These are phyloP conservation scores for Zaprionus gabonicus DNA, from an alignment of 1,140 invertebrate genomes.

Conservation along the genomic window DNA sequence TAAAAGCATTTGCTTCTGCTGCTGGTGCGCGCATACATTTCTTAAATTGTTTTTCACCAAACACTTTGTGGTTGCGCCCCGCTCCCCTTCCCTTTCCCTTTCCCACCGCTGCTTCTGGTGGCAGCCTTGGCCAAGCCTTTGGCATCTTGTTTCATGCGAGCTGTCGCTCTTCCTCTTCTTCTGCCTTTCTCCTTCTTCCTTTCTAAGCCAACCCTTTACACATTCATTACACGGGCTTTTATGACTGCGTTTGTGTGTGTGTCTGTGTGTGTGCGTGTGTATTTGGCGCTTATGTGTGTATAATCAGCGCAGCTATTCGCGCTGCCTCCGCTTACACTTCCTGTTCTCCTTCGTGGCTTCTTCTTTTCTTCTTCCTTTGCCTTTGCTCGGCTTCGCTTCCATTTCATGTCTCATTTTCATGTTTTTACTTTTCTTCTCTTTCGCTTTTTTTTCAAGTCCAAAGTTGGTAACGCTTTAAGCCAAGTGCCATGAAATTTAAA, in stretches of 20 bases:
- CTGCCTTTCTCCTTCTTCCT: not conserved
- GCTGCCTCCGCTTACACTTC: conserved; percentile 30
- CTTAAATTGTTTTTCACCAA: conserved; percentile 72
- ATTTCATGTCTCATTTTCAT: conserved; percentile 30
- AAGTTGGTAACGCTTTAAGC: conserved; percentile 40
- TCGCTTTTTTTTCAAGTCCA: conserved; percentile 1
- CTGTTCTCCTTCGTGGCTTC: conserved; percentile 11
- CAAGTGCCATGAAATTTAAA: conserved; percentile 51
- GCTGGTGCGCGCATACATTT: conserved; percentile 49
- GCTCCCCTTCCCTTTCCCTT: not conserved
- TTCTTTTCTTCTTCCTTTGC: not conserved
- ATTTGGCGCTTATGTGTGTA: conserved; percentile 73
- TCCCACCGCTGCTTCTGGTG: too few species aligned
- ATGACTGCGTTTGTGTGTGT: conserved; percentile 39
- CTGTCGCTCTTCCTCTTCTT: not conserved
- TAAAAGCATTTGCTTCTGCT: conserved; percentile 32
- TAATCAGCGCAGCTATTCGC: conserved; percentile 73
- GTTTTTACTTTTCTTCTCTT: conserved; percentile 17
- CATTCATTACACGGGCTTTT: conserved; percentile 75
- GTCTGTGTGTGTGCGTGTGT: conserved; percentile 24
- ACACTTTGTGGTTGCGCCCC: conserved; percentile 51
- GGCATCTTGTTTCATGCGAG: conserved; percentile 27
- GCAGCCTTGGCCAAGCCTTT: conserved; percentile 24
- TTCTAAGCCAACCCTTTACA: conserved; percentile 69
- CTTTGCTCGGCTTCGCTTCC: conserved; percentile 49